phyloP scores from a whole-genome alignment of 2,113 vertebrate species.

The Malurus alboscapulatus region DNA sequence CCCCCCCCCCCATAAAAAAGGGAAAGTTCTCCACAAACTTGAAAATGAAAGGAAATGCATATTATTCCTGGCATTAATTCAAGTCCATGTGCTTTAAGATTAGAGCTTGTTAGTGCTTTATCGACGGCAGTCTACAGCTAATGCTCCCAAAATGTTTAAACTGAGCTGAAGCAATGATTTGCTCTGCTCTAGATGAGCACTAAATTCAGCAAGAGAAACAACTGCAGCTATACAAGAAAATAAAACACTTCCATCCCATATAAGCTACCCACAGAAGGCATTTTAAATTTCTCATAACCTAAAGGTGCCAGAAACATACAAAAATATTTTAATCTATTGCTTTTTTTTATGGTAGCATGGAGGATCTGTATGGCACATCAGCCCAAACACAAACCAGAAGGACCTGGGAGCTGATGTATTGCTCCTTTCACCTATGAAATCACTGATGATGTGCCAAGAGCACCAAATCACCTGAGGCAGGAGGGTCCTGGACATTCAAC shows the following conservation, averaged over 20 bases:
- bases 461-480: rapidly evolving
- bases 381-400: background rate
- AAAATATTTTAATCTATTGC: background rate
- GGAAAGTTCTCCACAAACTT: background rate
- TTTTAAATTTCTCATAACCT: background rate
- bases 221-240: background rate
- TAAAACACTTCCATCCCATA: background rate
- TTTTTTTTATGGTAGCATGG: rapidly evolving
- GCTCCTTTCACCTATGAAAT: rapidly evolving
- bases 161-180: background rate
- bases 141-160: background rate
- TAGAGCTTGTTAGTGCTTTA: background rate
- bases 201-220: background rate
- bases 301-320: background rate
- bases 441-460: rapidly evolving
- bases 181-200: background rate
- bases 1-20: background rate
- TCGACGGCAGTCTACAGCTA: background rate
- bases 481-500: rapidly evolving
- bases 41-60: background rate
- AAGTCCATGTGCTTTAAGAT: background rate
- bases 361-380: background rate
- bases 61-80: background rate
- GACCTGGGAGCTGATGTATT: background rate
- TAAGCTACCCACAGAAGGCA: background rate